These are phyloP conservation scores for Amphiura filiformis DNA, from an alignment of 35 echinoderm and acorn worm genomes.

Conservation along the genomic window DNA sequence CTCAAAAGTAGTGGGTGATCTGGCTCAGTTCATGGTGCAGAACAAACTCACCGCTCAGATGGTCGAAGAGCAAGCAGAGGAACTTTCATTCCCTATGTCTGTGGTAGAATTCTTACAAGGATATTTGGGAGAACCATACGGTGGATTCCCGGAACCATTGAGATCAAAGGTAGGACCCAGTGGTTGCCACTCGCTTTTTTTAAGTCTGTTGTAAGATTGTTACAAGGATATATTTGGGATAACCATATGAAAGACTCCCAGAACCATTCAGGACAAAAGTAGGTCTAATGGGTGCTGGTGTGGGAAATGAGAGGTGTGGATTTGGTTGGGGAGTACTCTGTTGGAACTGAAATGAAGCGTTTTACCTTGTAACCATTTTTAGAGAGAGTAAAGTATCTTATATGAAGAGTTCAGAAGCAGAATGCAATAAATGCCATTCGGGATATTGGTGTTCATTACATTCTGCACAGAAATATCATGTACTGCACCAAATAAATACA, in stretches of 20 bases:
- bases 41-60: constrained; percentile 77
- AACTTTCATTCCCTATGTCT: constrained; percentile 93
- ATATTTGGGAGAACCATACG: constrained; percentile 89
- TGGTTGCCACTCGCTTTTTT: background rate
- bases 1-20: constrained; percentile 97
- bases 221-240: background rate
- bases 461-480: no score
- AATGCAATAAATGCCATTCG: no score
- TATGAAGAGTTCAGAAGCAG: no score
- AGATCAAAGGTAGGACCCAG: constrained; percentile 63
- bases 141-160: constrained; percentile 96
- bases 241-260: background rate
- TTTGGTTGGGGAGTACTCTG: no score
- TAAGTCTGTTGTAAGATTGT: background rate
- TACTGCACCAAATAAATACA: no score
- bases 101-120: constrained; percentile 98
- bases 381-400: no score
- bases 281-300: background rate
- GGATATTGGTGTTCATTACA: no score
- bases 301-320: no score
- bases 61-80: constrained; percentile 84
- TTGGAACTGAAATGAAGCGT: no score
- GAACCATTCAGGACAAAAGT: background rate
- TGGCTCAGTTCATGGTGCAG: constrained; percentile 99
- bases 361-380: no score